Percentiles rank a stretch among this genome's conserved stretches.
Conservation (phyloP, 64 coral and sea anemone species). For the Montipora capricornis region DNA sequence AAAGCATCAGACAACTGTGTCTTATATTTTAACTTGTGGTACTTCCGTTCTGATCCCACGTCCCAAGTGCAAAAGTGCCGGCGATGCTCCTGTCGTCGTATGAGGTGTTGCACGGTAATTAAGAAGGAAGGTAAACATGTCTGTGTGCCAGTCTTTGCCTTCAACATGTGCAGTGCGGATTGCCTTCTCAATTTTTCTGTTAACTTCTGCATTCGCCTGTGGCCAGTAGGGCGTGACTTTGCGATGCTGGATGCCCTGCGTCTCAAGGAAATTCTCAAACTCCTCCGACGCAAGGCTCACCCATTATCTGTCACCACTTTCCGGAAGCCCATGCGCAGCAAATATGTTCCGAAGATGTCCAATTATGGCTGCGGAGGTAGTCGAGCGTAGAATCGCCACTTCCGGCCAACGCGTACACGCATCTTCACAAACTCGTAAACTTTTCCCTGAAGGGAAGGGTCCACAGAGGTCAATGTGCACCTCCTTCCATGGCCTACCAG, state of each 20-base stretch:
- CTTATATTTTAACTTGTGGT: constrained; percentile 24
- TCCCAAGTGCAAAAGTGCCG: constrained; percentile 36
- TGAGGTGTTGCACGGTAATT: constrained; percentile 41
- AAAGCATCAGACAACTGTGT: constrained; percentile 10
- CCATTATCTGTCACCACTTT: constrained; percentile 46
- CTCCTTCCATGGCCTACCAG: constrained; percentile 36
- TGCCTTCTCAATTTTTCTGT: constrained; percentile 55
- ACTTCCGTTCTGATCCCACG: constrained; percentile 56
- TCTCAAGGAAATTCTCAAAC: constrained; percentile 15
- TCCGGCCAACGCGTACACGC: constrained; percentile 43
- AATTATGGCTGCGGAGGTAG: constrained; percentile 54
- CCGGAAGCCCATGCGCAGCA: constrained; percentile 37
- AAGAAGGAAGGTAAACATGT: constrained; percentile 33
- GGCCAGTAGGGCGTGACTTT: constrained; percentile 77
- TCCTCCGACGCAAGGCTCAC: constrained; percentile 44
- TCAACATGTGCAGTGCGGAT: constrained; percentile 53
- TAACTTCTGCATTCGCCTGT: constrained; percentile 51
- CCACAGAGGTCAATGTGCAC: constrained; percentile 56
- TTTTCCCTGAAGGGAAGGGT: constrained; percentile 60
- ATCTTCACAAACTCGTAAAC: constrained; percentile 40
- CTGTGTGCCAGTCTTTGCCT: constrained; percentile 47
- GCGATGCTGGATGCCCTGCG: constrained; percentile 55
- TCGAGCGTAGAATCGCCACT: constrained; percentile 39
- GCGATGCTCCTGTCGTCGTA: constrained; percentile 34
- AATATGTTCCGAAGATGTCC: constrained; percentile 58